phyloP scores from a whole-genome alignment of 2,113 vertebrate species.

The Thymallus thymallus region DNA sequence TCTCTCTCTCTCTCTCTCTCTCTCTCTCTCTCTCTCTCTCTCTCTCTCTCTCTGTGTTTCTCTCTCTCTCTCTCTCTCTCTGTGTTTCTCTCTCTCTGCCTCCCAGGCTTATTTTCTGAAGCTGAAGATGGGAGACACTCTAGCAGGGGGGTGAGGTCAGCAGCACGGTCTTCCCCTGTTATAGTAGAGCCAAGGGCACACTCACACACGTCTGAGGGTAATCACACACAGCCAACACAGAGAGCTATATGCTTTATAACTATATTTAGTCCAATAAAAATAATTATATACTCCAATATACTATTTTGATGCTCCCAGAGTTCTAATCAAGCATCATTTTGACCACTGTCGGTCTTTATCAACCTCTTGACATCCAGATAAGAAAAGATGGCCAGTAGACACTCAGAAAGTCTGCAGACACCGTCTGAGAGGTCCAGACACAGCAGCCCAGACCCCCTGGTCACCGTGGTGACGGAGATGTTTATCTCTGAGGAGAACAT shows the following conservation, averaged over 20 bases:
- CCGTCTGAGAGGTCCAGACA: slow-evolving; percentile 56
- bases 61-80: too few relatives aligned
- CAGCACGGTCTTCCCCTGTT: slow-evolving; percentile 39
- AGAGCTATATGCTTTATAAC: neutral
- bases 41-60: too few relatives aligned
- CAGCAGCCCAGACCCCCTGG: slow-evolving; percentile 55
- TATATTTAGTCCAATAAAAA: neutral
- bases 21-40: too few relatives aligned
- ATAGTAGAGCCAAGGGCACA: slow-evolving; percentile 51
- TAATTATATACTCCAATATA: too few relatives aligned
- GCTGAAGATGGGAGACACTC: slow-evolving; percentile 32
- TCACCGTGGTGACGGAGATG: slow-evolving; percentile 66
- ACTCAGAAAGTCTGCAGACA: slow-evolving; percentile 47
- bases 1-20: too few relatives aligned
- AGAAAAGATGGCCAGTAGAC: slow-evolving; percentile 55
- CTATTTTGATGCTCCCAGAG: too few relatives aligned
- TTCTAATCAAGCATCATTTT: too few relatives aligned
- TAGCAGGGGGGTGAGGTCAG: slow-evolving; percentile 34
- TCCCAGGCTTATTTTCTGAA: slow-evolving; percentile 11
- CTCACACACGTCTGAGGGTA: slow-evolving; percentile 59
- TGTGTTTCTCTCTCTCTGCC: too few relatives aligned
- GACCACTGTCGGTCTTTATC: neutral
- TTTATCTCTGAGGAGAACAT: slow-evolving; percentile 82
- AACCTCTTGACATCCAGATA: slow-evolving; percentile 30
- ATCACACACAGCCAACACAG: slow-evolving; percentile 4